Conservation (phyloP, 2,888 invertebrate genomes). For the Sphinx pinastri region DNA sequence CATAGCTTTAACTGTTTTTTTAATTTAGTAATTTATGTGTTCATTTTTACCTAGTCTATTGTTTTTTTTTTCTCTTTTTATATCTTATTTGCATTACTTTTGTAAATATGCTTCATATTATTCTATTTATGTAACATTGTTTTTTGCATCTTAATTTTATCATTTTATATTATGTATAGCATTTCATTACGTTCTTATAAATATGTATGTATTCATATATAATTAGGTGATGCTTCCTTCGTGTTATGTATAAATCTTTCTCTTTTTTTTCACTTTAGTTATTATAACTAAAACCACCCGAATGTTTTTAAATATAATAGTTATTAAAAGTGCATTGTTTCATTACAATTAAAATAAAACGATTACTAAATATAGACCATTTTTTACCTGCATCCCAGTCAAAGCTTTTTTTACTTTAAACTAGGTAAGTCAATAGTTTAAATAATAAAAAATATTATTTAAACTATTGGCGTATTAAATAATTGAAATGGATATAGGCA, state of each 20-base stretch:
- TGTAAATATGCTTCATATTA: constrained; percentile 77
- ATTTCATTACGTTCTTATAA: constrained; percentile 39
- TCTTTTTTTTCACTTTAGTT: constrained; percentile 44
- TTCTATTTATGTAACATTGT: constrained; percentile 72
- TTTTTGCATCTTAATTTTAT: constrained; percentile 68
- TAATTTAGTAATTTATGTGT: constrained; percentile 54
- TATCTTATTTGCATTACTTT: constrained; percentile 51
- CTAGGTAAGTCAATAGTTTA: too few species aligned
- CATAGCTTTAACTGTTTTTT: constrained; percentile 66
- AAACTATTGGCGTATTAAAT: too few species aligned
- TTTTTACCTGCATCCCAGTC: too few species aligned
- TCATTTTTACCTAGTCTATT: constrained; percentile 58
- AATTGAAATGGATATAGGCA: too few species aligned
- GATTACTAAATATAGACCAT: not conserved
- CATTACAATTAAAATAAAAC: not conserved
- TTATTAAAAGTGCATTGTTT: constrained; percentile 27
- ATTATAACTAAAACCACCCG: constrained; percentile 60
- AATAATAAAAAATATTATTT: too few species aligned
- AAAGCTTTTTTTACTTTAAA: too few species aligned
- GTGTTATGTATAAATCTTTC: constrained; percentile 50
- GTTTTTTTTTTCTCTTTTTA: constrained; percentile 36
- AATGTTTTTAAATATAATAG: constrained; percentile 55
- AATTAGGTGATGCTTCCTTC: constrained; percentile 51
- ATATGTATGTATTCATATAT: constrained; percentile 36
- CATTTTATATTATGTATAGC: constrained; percentile 42